Base-by-base conservation (phyloP, 2,113 vertebrate genomes). In the Odocoileus virginianus region DNA sequence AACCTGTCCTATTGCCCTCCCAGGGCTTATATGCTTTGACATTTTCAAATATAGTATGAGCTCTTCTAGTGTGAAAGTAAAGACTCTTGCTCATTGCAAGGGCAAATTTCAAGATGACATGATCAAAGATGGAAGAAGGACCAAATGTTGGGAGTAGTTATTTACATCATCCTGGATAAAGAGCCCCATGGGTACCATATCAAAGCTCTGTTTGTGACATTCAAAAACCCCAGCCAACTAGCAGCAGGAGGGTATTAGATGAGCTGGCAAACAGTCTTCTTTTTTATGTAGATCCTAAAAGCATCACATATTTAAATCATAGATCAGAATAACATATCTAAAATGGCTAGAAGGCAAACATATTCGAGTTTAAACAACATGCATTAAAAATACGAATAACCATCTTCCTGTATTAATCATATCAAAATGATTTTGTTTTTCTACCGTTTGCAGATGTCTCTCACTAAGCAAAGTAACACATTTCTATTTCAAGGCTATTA, bases 401-500 rank as follows among this genome's bases (percentile, higher is more conserved):
- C 43, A 96, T 98, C 96, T 98, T 98, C 97, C 97, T 98, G 93
- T 97, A 98, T 99, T 98, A 99, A 99, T 99, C 98, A 98, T 96
- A 98, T 98, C 96, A 98, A 98, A 98, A 99, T 98, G 98, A 67
- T 97, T 98, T 97, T 98, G 95, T 96, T 99, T 98, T 98, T 98
- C 98, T 97, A 94, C 96, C 88, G 83, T 98, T 93, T 98, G 98
- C 99, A 99, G 98, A 99, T 99, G 98, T 98, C 99, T 99, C 96
- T 98, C 88, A 13, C 98, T 98, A 98, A 98, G 98, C 98, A 98
- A 98, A 99, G 97, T 98, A 98, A 98, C 98, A 98, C 98, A 93
- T 98, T 99, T 99, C 98, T 99, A 97, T 99, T 99, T 99, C 98
- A 98, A 98, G 97, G 98, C 98, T 98, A 97, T 98, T 99, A 99